A percentile compares a stretch with the other conserved stretches of the same genome.
Conservation (phyloP, 2,797 vertebrate genomes). For the Hippocampus kuda region DNA sequence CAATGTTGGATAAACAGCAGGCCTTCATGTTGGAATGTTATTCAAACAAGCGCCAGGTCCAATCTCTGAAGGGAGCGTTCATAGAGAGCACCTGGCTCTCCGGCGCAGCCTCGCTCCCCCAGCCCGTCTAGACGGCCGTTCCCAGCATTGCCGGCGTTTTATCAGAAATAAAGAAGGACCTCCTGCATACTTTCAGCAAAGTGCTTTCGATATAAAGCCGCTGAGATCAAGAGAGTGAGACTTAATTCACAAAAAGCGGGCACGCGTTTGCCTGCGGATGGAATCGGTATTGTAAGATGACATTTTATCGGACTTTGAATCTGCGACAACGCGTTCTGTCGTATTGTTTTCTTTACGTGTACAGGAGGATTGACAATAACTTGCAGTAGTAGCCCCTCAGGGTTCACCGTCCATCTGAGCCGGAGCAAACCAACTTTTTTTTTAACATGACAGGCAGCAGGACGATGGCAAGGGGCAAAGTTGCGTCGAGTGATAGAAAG, state of each 20-base stretch:
- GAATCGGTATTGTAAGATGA: too few species aligned
- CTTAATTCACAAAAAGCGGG: background rate
- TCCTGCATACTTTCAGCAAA: background rate
- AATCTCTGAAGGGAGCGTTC: constrained; percentile 44
- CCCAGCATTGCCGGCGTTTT: background rate
- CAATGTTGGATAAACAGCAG: constrained; percentile 57
- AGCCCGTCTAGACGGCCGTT: constrained; percentile 22
- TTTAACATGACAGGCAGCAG: background rate
- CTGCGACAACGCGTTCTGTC: background rate
- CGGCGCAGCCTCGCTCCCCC: constrained; percentile 5
- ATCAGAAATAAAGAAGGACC: background rate
- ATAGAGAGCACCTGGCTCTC: constrained; percentile 47
- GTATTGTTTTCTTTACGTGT: constrained; percentile 21
- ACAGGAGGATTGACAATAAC: constrained; percentile 32
- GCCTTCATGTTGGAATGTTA: constrained; percentile 45
- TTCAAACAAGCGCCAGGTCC: constrained; percentile 49
- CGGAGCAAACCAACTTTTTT: constrained; percentile 10
- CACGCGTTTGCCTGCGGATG: background rate
- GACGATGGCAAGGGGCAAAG: background rate
- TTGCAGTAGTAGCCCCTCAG: constrained; percentile 28
- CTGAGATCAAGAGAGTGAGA: background rate
- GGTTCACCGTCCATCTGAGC: constrained; percentile 33
- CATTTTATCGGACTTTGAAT: constrained; percentile 5
- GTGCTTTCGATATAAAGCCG: background rate
- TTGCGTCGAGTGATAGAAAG: background rate